Base-by-base conservation (phyloP, 2,888 invertebrate species). In the Spodoptera exigua region DNA sequence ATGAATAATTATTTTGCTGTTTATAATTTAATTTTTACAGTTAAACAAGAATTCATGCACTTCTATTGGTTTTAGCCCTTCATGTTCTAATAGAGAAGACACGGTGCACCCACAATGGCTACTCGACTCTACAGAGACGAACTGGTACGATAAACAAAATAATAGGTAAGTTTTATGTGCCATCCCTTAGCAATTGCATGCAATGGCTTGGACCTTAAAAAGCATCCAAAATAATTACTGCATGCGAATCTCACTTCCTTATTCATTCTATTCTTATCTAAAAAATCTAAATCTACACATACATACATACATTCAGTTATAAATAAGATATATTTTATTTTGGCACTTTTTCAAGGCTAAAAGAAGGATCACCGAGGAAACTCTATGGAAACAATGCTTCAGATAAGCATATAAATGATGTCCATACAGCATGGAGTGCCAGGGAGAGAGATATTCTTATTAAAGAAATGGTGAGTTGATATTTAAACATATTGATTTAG, bases 71-170 rank as follows among this genome's bases (percentile, higher is more conserved):
- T 82, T 48, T 69, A 94, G 92, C 57, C 92, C 94, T 66, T 90
- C 95, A 47, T 91, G 94, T 71, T 94, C 95, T 2, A 94, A 95
- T 74, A 94, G 95, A 57, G 96, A 96, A 78, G 96, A 96, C 73
- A 95, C 95, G 1, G 95, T 95, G 12, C 95, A 95, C 73, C 95
- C 95, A 1, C 95, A 95, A 68, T 96, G 96, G 96, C 88, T 96
- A 14, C 86, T 95, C 39, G 96, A 96, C 79, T 95, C 95, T 35
- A 91, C 95, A n/a, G 90, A 95, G 86, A 86, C 95, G 85, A 95
- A 95, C 79, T 96, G 96, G 96, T 95, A 96, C 80, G 95, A 95
- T 81, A 92, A 86, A 78, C 85, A 89, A 75, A 82, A 53, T 57
- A 82, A 82, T 76, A 88, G 89, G 91, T 90, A 79, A 83, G 81